Base-by-base conservation (phyloP, 2,113 vertebrate species). In the Coptodon bakossiorum region DNA sequence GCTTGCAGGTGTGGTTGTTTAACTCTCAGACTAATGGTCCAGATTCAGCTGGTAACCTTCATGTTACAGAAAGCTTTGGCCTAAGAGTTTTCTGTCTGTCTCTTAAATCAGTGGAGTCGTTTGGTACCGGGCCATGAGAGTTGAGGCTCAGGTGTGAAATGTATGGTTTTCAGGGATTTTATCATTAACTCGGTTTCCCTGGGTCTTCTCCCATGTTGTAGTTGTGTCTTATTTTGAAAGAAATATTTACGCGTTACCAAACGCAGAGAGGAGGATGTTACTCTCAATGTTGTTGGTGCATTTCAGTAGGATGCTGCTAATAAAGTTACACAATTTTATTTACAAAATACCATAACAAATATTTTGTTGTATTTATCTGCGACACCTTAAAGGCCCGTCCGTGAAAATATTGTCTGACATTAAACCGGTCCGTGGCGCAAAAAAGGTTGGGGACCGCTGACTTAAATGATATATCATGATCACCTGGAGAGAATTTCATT, bases 391-490 rank as follows among this genome's bases (percentile, higher is more conserved):
- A 61, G 8, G 29, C 57, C 1, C 0, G 0, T 61, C 5, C 0
- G 1, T 63, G 59, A 61, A 61, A 61, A 61, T 0, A 34, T 61
- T 61, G 57, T 61, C 14, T 3, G 13, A 16, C 59, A 61, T 61
- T 61, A 34, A 10, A 61, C 29, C 9, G 0, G 9, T 61, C 29
- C 16, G 0, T 61, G 59, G 9, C 0, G 29, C 29, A 63, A 63
- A 63, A 63, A 63, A 19, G 59, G 16, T 63, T 34, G 59, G 17
- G 6, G 59, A 19, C 29, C 2, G 17, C 59, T 63, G 17, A 3
- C 24, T 31, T 50, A 50, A 76, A 19, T 11, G 43, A 50, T 50
- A n/a, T 31, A 31, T 78, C 14, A 29, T 0, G 43, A 76, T 16
- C 14, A 11, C 4, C 6, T 73, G 40, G 22, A 1, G 16, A 78